Conservation (phyloP, 2,888 invertebrate genomes). For the Papilio protenor region DNA sequence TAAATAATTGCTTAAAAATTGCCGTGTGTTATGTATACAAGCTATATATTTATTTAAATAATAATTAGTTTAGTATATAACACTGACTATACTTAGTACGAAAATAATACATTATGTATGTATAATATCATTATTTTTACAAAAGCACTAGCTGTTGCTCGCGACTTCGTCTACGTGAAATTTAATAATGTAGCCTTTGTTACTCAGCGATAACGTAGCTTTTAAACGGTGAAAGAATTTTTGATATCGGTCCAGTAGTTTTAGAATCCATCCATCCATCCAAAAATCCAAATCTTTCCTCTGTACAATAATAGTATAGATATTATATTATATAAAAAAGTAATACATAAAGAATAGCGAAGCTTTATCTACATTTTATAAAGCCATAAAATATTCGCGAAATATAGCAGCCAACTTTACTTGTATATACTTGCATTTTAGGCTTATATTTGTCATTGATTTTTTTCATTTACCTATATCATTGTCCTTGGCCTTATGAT, state of each 20-base stretch:
- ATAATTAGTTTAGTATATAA: background rate
- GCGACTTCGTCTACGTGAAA: no score
- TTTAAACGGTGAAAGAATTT: no score
- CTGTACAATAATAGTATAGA: no score
- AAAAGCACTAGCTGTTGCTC: no score
- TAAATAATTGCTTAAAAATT: background rate
- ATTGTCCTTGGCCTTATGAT: background rate
- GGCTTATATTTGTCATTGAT: background rate
- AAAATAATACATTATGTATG: background rate
- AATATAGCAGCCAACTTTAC: background rate
- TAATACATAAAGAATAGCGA: no score
- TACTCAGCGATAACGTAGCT: no score
- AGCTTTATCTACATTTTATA: no score
- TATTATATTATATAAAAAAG: no score
- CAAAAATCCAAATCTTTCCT: no score
- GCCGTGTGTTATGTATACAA: background rate
- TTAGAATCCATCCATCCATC: no score
- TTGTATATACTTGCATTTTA: background rate
- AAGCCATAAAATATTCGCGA: background rate
- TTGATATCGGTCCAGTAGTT: no score
- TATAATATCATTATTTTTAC: background rate
- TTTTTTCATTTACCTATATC: conserved; percentile 1
- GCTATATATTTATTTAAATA: background rate
- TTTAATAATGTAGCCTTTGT: no score
- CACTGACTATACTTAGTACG: background rate